These are phyloP conservation scores for Glareola pratincola DNA, from an alignment of 2,113 vertebrate species.

Conservation along the genomic window DNA sequence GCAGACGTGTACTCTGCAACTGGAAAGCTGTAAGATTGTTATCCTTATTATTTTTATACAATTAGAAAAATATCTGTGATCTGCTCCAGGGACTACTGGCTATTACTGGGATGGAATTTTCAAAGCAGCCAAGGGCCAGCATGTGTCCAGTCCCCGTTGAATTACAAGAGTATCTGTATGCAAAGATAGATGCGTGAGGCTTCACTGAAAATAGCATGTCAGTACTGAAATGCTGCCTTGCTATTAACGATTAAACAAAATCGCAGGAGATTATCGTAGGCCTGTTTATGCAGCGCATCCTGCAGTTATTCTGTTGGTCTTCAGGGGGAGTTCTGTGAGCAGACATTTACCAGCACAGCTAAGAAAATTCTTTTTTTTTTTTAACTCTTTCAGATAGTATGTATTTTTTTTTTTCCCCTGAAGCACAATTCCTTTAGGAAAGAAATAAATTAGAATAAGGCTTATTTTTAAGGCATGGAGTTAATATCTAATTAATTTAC, in stretches of 20 bases:
- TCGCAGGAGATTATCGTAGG: neutral
- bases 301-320: slow-evolving; percentile 26
- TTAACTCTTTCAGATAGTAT: neutral
- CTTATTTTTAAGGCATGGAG: neutral
- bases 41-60: neutral
- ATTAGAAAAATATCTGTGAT: neutral
- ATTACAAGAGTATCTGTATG: neutral
- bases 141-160: neutral
- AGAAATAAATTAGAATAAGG: neutral
- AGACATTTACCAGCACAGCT: neutral
- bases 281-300: neutral
- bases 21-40: slow-evolving; percentile 88
- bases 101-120: neutral
- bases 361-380: neutral
- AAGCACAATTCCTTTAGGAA: neutral
- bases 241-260: neutral
- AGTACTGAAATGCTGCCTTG: neutral
- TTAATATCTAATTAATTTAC: neutral
- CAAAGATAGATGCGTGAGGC: neutral
- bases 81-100: neutral
- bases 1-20: slow-evolving; percentile 89
- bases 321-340: slow-evolving; percentile 34
- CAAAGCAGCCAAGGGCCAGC: neutral
- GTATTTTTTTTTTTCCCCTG: neutral
- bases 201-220: neutral